Base-by-base conservation (phyloP, 2,797 vertebrate genomes). In the Anguilla pacifica region DNA sequence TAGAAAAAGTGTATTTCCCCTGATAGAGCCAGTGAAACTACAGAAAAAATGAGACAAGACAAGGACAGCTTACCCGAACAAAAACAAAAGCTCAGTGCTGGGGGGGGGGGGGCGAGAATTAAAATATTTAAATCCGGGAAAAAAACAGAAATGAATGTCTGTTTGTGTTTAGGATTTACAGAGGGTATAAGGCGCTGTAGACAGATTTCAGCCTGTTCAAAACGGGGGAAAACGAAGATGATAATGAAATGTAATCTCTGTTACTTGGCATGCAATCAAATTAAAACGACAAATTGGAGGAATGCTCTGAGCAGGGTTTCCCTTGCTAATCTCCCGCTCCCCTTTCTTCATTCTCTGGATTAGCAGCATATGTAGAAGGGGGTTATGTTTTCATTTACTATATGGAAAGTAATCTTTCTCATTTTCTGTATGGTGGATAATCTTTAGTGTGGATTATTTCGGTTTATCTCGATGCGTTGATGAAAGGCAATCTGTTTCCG, bases 321-420 rank as follows among this genome's bases (percentile, higher is more conserved):
- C 31, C 28, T 6, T 1, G 10, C 15, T 28, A 74, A 74, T 15
- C n/a, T 25, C 17, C 6, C 17, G 25, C 39, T 17, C 43, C 49
- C 22, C 72, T 22, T 19, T 19, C 46, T 43, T 43, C 67, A 35
- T 67, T 67, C 70, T 79, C 49, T 7, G 88, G 87, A 86, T 88
- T 72, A 59, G 84, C 28, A 61, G 35, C 89, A 90, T 88, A 88
- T 87, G 85, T 49, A 35, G 84, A 53, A 19, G 15, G 22, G 25
- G 25, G 46, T 87, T 72, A 55, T 85, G 31, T 77, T 89, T 90
- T 88, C 39, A 89, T 89, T 81, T 81, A 83, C 74, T 90, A 87
- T 87, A 89, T 88, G 88, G 83, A 79, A 17, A 31, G 46, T 88
- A 53, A 88, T 87, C 85, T 67, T 59, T 85, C 59, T 86, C 81